A percentile compares a stretch with the other conserved stretches of the same genome.
phyloP scores from a whole-genome alignment of 1,140 invertebrate species.

The Bradynema listronoti region DNA sequence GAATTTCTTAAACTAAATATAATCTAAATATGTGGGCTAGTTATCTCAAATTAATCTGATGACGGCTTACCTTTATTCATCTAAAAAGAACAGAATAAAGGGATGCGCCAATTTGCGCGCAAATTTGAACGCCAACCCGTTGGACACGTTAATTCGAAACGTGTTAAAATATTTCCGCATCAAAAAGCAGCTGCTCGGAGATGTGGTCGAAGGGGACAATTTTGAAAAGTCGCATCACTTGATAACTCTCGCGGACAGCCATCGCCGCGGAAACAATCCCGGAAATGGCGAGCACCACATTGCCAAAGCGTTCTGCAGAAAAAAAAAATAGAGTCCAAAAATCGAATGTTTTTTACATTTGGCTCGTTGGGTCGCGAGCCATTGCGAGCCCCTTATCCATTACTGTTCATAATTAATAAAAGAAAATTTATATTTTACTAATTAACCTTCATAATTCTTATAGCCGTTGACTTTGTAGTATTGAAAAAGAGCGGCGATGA shows the following conservation, averaged over 20 bases:
- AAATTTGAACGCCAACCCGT: too few relatives aligned
- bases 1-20: too few relatives aligned
- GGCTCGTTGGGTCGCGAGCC: too few relatives aligned
- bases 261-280: conserved; percentile 54
- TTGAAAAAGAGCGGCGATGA: conserved; percentile 46
- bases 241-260: conserved; percentile 52
- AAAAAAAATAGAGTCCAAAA: neutral
- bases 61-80: too few relatives aligned
- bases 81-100: too few relatives aligned
- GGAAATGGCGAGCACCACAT: conserved; percentile 51
- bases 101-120: too few relatives aligned
- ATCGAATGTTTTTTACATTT: too few relatives aligned
- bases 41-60: too few relatives aligned
- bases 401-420: neutral
- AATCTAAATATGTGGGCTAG: too few relatives aligned
- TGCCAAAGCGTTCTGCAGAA: conserved; percentile 49
- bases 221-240: conserved; percentile 57
- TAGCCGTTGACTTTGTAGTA: conserved; percentile 38
- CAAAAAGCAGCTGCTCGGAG: conserved; percentile 51
- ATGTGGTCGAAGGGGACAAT: conserved; percentile 53
- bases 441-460: conserved; percentile 43
- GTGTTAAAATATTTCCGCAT: too few relatives aligned
- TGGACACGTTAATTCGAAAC: too few relatives aligned
- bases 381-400: too few relatives aligned
- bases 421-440: neutral